A percentile compares a stretch with the other conserved stretches of the same genome.
Evolutionary conservation across 2,113 vertebrate genomes (phyloP).

Genomic region (Felis chaus): DNA sequence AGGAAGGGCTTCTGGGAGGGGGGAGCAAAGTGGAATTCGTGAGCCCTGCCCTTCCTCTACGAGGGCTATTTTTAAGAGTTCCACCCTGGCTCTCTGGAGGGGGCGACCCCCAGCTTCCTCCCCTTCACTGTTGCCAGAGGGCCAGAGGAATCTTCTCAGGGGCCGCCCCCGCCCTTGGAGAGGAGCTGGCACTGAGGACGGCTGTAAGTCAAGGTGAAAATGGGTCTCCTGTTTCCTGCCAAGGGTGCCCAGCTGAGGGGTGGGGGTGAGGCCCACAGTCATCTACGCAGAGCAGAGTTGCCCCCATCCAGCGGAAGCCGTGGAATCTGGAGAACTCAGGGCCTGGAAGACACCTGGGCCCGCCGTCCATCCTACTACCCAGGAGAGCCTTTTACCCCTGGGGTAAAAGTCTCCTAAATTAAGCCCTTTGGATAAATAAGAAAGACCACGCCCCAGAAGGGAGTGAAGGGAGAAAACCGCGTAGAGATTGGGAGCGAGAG

Average conservation of each 20-base stretch:
- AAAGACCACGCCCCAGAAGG: conserved; percentile 22
- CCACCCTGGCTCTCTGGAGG: not conserved
- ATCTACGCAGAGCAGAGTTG: not conserved
- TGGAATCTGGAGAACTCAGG: not conserved
- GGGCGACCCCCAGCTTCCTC: not conserved
- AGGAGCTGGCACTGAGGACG: not conserved
- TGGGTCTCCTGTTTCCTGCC: conserved; percentile 29
- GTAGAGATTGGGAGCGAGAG: not conserved
- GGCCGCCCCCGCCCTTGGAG: not conserved
- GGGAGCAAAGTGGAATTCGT: not conserved
- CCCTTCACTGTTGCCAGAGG: not conserved
- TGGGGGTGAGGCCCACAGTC: conserved; percentile 14
- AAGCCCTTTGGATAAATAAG: conserved; percentile 67
- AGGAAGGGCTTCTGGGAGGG: not conserved
- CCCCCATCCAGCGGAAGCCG: conserved; percentile 20
- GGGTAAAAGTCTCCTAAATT: conserved; percentile 24
- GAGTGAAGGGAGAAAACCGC: not conserved
- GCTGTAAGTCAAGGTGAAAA: not conserved
- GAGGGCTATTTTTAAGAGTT: not conserved
- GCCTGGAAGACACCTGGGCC: not conserved
- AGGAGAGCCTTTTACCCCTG: not conserved
- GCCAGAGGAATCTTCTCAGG: not conserved
- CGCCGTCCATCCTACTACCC: not conserved
- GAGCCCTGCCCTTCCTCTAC: not conserved
- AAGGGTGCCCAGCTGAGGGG: conserved; percentile 18